A percentile compares a stretch with the other conserved stretches of the same genome.
Conservation (phyloP, 2,113 vertebrate species). For the Conger conger region DNA sequence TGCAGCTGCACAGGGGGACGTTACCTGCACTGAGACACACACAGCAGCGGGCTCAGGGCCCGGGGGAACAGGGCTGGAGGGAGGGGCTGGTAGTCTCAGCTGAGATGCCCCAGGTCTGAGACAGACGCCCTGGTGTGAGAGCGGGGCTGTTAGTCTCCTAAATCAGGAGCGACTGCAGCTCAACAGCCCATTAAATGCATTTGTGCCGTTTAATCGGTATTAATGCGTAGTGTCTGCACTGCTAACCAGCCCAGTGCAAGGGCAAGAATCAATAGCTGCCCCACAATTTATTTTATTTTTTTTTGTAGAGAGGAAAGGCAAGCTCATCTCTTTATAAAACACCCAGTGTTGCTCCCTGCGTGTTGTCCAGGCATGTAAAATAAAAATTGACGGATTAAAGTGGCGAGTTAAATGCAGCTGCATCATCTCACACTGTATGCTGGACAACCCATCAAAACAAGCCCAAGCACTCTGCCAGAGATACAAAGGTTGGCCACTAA, state of each 20-base stretch:
- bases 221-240: neutral
- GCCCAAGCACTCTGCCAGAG: neutral
- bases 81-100: slow-evolving; percentile 35
- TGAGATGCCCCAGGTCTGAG: slow-evolving; percentile 33
- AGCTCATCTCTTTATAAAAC: neutral
- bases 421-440: neutral
- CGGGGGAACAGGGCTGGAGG: slow-evolving; percentile 26
- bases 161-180: neutral
- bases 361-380: neutral
- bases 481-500: neutral
- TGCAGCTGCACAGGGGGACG: slow-evolving; percentile 9
- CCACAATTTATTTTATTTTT: neutral
- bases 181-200: neutral
- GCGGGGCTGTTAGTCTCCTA: neutral
- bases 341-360: neutral
- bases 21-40: slow-evolving; percentile 48
- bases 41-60: slow-evolving; percentile 24
- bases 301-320: neutral
- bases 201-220: neutral
- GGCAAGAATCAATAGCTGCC: neutral
- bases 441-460: neutral
- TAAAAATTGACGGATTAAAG: neutral
- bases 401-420: neutral
- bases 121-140: slow-evolving; percentile 37
- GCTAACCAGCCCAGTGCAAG: slow-evolving; percentile 2